Conservation (phyloP, 2,888 invertebrate species). For the Pheosia tremula region DNA sequence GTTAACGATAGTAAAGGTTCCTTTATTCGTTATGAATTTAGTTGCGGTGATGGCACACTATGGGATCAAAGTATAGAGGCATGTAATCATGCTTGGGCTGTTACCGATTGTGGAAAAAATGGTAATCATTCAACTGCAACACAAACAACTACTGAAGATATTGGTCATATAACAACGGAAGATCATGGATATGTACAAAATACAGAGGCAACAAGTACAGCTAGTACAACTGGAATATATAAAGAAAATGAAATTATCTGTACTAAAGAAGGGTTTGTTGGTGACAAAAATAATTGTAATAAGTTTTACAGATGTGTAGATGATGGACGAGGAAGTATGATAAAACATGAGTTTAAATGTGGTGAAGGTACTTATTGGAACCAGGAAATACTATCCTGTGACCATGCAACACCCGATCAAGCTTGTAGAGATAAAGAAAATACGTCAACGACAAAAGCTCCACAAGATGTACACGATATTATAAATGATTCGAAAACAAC, state of each 20-base stretch:
- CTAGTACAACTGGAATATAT: constrained; percentile 14
- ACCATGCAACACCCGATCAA: constrained; percentile 74
- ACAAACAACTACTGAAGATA: constrained; percentile 11
- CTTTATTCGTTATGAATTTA: constrained; percentile 78
- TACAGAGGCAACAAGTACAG: constrained; percentile 21
- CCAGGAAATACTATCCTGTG: constrained; percentile 86
- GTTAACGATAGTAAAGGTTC: constrained; percentile 74
- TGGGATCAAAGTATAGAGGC: constrained; percentile 83
- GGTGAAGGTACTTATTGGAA: constrained; percentile 92
- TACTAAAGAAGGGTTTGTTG: constrained; percentile 77
- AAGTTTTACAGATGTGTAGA: constrained; percentile 91
- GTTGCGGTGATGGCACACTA: constrained; percentile 83
- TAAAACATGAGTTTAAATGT: constrained; percentile 89
- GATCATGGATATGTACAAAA: constrained; percentile 19
- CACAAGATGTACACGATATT: constrained; percentile 32
- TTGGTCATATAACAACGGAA: constrained; percentile 2
- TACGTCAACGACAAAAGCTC: constrained; percentile 28
- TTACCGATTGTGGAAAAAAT: constrained; percentile 32
- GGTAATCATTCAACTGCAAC: constrained; percentile 25
- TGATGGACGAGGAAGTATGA: constrained; percentile 84
- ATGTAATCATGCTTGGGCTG: constrained; percentile 81
- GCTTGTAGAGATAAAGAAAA: constrained; percentile 26
- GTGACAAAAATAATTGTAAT: constrained; percentile 87
- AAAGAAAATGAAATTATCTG: constrained; percentile 17
- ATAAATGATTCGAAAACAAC: constrained; percentile 25